Percentiles rank a stretch among this genome's conserved stretches.
Evolutionary conservation across 2,113 vertebrate genomes (phyloP).

Genomic region (Cyphomyrus discorhynchus): DNA sequence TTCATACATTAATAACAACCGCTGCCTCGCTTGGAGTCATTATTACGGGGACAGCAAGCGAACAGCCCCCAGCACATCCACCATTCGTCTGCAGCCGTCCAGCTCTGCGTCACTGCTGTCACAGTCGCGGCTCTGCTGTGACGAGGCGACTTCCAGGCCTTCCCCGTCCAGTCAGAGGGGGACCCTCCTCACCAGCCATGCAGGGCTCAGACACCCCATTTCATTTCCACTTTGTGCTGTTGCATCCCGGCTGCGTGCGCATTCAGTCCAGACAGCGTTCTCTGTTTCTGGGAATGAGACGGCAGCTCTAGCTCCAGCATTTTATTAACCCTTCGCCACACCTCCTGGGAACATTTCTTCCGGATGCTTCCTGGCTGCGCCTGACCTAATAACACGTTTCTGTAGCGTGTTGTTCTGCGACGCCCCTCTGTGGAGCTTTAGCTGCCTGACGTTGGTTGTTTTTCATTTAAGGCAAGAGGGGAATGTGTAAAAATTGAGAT

Average conservation of each 20-base stretch:
- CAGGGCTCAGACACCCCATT: background rate
- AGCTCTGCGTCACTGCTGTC: background rate
- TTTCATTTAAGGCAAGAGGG: background rate
- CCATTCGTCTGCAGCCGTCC: background rate
- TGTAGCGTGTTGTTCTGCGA: background rate
- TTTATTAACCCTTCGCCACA: background rate
- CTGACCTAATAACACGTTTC: background rate
- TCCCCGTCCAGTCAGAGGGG: background rate
- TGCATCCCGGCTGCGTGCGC: background rate
- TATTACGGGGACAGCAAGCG: background rate
- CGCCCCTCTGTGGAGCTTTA: background rate
- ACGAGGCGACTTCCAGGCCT: background rate
- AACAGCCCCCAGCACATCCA: background rate
- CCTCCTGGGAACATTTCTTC: background rate
- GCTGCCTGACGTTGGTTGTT: conserved; percentile 1
- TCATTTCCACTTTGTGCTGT: conserved; percentile 5
- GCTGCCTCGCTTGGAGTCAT: background rate
- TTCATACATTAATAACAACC: conserved; percentile 20
- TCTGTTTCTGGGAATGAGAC: background rate
- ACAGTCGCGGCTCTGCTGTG: background rate
- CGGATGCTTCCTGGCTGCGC: background rate
- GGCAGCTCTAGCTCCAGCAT: background rate
- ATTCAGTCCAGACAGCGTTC: background rate
- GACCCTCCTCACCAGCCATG: background rate
- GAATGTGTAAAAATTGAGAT: conserved; percentile 12